These are phyloP conservation scores for Bemisia tabaci DNA, from an alignment of 1,140 invertebrate genomes.

Conservation along the genomic window DNA sequence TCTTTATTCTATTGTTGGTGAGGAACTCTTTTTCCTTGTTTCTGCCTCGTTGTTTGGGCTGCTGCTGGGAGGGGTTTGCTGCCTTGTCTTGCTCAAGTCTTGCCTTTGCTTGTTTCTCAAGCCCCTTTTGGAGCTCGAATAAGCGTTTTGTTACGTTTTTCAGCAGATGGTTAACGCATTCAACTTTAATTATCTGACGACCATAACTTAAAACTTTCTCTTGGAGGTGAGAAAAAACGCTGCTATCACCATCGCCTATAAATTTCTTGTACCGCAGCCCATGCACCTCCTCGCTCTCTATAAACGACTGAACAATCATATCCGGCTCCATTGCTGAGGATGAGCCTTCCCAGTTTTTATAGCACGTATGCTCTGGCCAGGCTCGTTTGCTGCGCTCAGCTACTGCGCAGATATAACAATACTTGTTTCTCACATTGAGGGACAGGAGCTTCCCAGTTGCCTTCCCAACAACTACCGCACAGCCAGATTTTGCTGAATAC, in stretches of 20 bases:
- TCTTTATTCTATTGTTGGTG: neutral
- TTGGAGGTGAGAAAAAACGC: no score
- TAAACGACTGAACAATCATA: conserved; percentile 5
- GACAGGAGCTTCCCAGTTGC: conserved; percentile 25
- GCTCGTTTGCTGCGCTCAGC: no score
- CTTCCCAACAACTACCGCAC: conserved; percentile 13
- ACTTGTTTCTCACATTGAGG: no score
- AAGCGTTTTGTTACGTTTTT: neutral
- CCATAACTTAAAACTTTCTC: no score
- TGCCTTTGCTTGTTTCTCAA: neutral
- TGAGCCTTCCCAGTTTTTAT: conserved; percentile 6
- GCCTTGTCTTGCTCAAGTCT: neutral
- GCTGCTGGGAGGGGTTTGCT: no score
- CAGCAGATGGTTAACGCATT: neutral
- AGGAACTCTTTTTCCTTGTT: conserved; percentile 15
- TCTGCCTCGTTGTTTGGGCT: conserved; percentile 12
- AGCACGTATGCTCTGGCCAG: no score
- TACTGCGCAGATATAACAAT: conserved; percentile 5
- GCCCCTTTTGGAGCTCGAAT: neutral
- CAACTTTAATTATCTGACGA: no score
- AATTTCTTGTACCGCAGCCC: no score
- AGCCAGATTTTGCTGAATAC: conserved; percentile 1
- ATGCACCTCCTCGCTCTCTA: conserved; percentile 1
- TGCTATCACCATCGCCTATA: no score
- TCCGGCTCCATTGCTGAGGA: conserved; percentile 5